Conservation (phyloP, 2,888 invertebrate species). For the Machimus rusticus region DNA sequence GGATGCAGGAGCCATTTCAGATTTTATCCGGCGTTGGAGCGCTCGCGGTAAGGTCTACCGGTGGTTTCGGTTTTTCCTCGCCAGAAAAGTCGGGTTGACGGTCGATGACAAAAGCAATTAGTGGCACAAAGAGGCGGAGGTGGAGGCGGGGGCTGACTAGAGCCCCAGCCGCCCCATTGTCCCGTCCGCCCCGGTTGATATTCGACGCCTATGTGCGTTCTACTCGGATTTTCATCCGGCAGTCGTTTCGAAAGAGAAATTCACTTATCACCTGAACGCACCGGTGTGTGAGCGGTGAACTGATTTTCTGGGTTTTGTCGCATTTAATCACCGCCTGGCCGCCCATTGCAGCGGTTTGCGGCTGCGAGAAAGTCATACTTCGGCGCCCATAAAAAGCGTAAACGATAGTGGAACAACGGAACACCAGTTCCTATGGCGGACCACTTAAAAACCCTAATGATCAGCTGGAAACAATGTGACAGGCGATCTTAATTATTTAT, state of each 20-base stretch:
- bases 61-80: neutral
- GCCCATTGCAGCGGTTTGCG: neutral
- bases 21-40: neutral
- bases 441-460: neutral
- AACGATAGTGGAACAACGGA: neutral
- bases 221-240: neutral
- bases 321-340: neutral
- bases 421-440: neutral
- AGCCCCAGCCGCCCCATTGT: neutral
- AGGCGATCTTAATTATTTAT: conserved; percentile 14
- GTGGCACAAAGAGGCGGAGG: neutral
- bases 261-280: neutral
- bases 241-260: neutral
- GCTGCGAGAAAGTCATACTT: neutral
- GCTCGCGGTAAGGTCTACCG: neutral
- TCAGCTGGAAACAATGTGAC: conserved; percentile 14
- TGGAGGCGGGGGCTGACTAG: neutral
- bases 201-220: neutral
- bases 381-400: neutral
- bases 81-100: neutral
- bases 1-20: neutral
- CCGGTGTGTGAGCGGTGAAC: neutral
- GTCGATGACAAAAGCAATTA: neutral
- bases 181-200: neutral
- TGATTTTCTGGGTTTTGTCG: neutral